Evolutionary conservation across 2,113 vertebrate species (phyloP).

Genomic region (Vireo altiloquus): DNA sequence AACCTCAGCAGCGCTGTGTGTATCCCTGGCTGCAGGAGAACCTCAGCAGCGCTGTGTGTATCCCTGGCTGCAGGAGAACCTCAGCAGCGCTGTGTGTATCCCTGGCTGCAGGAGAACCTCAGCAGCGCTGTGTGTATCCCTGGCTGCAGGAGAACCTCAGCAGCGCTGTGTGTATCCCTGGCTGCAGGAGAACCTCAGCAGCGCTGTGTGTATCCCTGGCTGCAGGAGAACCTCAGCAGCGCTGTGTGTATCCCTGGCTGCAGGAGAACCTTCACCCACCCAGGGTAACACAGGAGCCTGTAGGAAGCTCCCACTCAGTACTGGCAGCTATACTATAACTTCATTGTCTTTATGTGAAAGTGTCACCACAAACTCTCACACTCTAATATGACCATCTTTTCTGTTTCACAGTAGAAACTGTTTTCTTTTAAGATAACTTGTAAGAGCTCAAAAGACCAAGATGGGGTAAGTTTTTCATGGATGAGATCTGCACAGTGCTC

Average conservation of each 20-base stretch:
- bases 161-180: too few species aligned
- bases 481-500: background rate
- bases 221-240: too few species aligned
- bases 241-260: too few species aligned
- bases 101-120: too few species aligned
- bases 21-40: background rate
- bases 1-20: background rate
- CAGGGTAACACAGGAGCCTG: background rate
- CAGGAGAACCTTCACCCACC: fast-evolving
- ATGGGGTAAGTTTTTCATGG: background rate
- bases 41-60: too few species aligned
- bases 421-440: background rate
- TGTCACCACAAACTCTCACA: background rate
- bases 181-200: too few species aligned
- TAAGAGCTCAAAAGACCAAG: background rate
- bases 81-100: too few species aligned
- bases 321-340: fast-evolving
- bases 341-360: background rate
- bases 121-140: too few species aligned
- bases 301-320: background rate
- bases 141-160: too few species aligned
- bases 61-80: background rate
- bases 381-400: background rate
- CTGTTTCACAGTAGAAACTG: background rate
- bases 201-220: too few species aligned